These are phyloP conservation scores for Polyergus mexicanus DNA, from an alignment of 1,140 invertebrate genomes.

Conservation along the genomic window DNA sequence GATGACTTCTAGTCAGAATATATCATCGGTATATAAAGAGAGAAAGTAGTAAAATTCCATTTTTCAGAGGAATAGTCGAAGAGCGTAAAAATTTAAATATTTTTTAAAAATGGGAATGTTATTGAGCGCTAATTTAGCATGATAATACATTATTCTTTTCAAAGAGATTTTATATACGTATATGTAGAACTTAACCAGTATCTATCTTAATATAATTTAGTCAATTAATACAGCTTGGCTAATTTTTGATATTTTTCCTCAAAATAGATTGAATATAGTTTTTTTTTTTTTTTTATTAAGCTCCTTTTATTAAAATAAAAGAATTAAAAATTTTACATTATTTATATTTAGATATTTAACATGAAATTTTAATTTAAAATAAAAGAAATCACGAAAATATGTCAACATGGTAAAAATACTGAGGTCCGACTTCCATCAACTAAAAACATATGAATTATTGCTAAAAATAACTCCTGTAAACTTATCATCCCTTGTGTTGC, in stretches of 20 bases:
- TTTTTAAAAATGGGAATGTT: not conserved
- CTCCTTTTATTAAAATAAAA: not conserved
- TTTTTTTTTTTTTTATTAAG: not conserved
- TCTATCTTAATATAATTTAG: not conserved
- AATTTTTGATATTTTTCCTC: not conserved
- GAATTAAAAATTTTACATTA: not conserved
- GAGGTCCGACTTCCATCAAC: not conserved
- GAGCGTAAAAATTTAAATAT: not conserved
- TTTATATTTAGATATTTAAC: constrained; percentile 5
- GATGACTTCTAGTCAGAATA: constrained; percentile 11
- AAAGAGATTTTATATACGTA: not conserved
- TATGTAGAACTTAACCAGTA: no score
- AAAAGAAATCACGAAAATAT: not conserved
- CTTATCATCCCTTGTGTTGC: not conserved
- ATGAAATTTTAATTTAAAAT: not conserved
- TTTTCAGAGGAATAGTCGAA: not conserved
- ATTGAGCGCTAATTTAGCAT: not conserved
- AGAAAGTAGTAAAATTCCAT: not conserved
- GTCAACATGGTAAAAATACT: not conserved
- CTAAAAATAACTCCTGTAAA: not conserved
- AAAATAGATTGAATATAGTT: not conserved
- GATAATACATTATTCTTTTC: not conserved
- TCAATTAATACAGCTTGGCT: not conserved
- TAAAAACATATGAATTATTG: constrained; percentile 10
- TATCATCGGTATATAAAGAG: not conserved